These are phyloP conservation scores for Anorthoa munda DNA, from an alignment of 2,888 invertebrate species.

Conservation along the genomic window DNA sequence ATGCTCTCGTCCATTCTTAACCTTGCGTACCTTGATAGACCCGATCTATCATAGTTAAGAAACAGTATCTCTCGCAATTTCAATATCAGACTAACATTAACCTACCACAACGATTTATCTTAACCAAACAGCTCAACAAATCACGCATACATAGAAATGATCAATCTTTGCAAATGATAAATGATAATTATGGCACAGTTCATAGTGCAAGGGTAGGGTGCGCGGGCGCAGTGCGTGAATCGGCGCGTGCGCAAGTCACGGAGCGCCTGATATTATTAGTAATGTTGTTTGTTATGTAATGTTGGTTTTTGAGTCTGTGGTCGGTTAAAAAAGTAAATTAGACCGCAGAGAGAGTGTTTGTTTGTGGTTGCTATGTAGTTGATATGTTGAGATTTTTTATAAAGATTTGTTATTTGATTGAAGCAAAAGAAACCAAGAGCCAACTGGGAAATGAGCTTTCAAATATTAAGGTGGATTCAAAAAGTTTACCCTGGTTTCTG, in stretches of 20 bases:
- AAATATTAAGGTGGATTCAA: neutral
- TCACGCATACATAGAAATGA: constrained; percentile 62
- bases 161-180: constrained; percentile 70
- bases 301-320: constrained; percentile 61
- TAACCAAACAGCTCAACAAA: constrained; percentile 63
- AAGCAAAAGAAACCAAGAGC: neutral
- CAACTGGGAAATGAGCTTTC: neutral
- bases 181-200: constrained; percentile 71
- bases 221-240: constrained; percentile 69
- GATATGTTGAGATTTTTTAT: constrained; percentile 1
- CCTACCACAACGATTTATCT: constrained; percentile 52
- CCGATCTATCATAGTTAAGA: constrained; percentile 52
- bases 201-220: constrained; percentile 74
- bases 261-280: constrained; percentile 59
- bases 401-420: neutral
- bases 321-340: constrained; percentile 60
- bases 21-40: constrained; percentile 8
- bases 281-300: constrained; percentile 63
- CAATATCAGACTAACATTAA: constrained; percentile 49
- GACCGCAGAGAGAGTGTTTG: constrained; percentile 63
- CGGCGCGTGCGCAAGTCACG: constrained; percentile 76
- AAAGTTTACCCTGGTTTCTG: too few relatives aligned
- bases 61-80: constrained; percentile 57
- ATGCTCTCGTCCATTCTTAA: neutral
- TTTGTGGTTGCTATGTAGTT: constrained; percentile 48